These are phyloP conservation scores for Apostichopus leukothele DNA, from an alignment of 53 echinoderm and acorn worm species.

Conservation along the genomic window DNA sequence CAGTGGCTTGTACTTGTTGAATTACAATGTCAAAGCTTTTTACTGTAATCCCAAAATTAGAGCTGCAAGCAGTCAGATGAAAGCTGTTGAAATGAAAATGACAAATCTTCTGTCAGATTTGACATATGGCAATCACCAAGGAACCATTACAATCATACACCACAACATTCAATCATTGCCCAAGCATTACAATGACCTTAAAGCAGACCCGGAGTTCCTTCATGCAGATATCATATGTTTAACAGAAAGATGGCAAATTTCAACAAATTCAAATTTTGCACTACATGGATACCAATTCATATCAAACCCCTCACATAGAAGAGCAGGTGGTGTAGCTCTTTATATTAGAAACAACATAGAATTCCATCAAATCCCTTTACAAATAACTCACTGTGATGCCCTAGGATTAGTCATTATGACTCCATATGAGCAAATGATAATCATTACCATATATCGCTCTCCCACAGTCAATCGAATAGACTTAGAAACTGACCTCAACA, in stretches of 20 bases:
- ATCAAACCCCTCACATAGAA: background rate
- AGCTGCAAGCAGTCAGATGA: background rate
- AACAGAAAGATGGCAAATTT: slow-evolving; percentile 5
- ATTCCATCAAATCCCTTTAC: background rate
- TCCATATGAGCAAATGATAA: background rate
- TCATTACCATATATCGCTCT: background rate
- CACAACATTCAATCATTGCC: slow-evolving; percentile 45
- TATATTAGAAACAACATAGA: background rate
- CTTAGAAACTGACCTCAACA: background rate
- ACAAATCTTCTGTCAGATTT: background rate
- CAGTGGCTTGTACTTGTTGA: slow-evolving; percentile 22
- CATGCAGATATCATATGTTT: slow-evolving; percentile 40
- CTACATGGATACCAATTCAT: background rate
- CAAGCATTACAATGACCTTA: slow-evolving; percentile 20
- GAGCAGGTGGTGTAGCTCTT: slow-evolving; percentile 44
- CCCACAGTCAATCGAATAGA: background rate
- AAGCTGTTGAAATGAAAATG: too few relatives aligned
- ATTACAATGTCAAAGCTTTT: slow-evolving; percentile 22
- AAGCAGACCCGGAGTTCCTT: background rate
- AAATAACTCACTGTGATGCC: background rate
- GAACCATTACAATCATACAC: background rate
- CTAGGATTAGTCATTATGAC: background rate
- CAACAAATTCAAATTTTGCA: too few relatives aligned
- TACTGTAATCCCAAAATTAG: slow-evolving; percentile 35
- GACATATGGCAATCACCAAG: background rate